Evolutionary conservation across 2,888 invertebrate genomes (phyloP), one percentile per base, ranked within the genome.

Genomic region (Ornithoptera priamus): DNA sequence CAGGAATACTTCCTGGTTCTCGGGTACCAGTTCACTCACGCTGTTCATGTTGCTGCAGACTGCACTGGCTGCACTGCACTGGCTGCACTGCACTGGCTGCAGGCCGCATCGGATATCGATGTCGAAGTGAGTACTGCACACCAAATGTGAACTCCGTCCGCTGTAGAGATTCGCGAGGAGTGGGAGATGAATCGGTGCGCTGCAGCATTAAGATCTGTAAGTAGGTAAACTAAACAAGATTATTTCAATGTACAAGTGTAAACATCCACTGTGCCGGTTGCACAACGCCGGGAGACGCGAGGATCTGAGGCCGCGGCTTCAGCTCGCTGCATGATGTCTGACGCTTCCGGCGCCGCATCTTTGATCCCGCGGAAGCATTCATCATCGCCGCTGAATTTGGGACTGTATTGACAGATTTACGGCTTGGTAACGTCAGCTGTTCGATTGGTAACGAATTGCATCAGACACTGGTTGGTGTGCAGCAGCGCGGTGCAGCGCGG

Each of bases 381-480:
- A 75, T 79, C 78, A 79, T 76, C 62, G 71, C 72, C 62, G 66
- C 64, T 69, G 71, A 74, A 72, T 72, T 73, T 75, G 74, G 68
- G 69, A 65, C 71, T 77, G 76, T 78, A 78, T 79, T 76, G 79
- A 79, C 79, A 75, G 79, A 76, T 78, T 79, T 76, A 79, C 77
- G 77, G 75, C 70, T 65, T 17, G 68, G 73, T 74, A 77, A 75
- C 72, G 73, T 72, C 67, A 69, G 71, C 71, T 69, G 62, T 69
- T 72, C 70, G 73, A 75, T 75, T 76, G 76, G 76, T 74, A 75
- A 66, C 69, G 68, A 70, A 70, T 67, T 65, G 62, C 68, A 70
- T 67, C 53, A 30, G 60, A 64, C 60, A 64, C 67, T 60, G 70
- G 63, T 60, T 30, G 39, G 39, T 39, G 39, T 8, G 0, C 10